Evolutionary conservation across 2,797 vertebrate species (phyloP).

Genomic region (Rhabdomys pumilio): DNA sequence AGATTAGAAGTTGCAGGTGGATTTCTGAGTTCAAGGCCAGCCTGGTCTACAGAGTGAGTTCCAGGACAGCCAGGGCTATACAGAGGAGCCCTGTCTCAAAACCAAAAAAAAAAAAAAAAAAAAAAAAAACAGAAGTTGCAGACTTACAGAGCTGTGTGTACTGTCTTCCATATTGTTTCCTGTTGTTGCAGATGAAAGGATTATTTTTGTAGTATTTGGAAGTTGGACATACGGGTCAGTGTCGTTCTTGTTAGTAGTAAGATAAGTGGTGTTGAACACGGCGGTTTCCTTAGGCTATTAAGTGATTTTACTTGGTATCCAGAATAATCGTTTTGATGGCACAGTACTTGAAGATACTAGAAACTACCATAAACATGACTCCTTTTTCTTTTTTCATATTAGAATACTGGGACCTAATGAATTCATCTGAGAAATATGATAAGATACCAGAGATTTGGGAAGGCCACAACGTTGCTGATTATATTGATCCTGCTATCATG

Average conservation of each 20-base stretch:
- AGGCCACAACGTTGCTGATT: constrained; percentile 98
- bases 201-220: background rate
- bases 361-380: background rate
- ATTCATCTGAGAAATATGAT: constrained; percentile 94
- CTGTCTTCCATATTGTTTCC: background rate
- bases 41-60: too few relatives aligned
- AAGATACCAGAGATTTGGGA: constrained; percentile 98
- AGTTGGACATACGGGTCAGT: background rate
- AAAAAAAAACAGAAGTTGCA: too few relatives aligned
- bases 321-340: background rate
- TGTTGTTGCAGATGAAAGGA: background rate
- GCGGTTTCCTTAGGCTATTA: background rate
- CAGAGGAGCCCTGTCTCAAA: too few relatives aligned
- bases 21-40: too few relatives aligned
- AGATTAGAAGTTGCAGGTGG: background rate
- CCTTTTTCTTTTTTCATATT: constrained; percentile 55
- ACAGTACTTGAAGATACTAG: background rate
- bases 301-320: background rate
- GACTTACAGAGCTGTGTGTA: background rate
- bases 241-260: background rate
- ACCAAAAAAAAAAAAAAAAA: too few relatives aligned
- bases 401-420: constrained; percentile 99
- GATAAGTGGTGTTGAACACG: background rate
- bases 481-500: constrained; percentile 97
- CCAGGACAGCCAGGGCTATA: too few relatives aligned